These are phyloP conservation scores for Illadopsis cleaveri DNA, from an alignment of 2,113 vertebrate species.

Conservation along the genomic window DNA sequence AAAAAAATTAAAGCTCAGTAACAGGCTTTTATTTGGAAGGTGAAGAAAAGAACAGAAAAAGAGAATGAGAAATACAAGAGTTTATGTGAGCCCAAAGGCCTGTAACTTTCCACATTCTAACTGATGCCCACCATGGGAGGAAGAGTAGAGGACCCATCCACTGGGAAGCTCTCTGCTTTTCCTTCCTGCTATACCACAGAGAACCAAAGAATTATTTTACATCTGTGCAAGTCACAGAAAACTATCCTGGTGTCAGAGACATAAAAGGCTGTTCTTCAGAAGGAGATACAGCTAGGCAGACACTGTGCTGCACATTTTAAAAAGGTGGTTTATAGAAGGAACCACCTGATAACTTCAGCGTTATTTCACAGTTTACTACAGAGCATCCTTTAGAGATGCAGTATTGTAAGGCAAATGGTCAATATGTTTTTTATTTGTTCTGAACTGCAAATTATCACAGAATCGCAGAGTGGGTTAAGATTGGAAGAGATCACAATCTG, in stretches of 20 bases:
- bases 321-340: background rate
- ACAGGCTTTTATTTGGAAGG: background rate
- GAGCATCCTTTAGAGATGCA: background rate
- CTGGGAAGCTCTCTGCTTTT: background rate
- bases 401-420: background rate
- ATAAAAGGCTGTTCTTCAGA: background rate
- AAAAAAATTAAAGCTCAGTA: background rate
- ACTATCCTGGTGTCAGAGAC: background rate
- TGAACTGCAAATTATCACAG: background rate
- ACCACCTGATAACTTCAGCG: background rate
- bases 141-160: background rate
- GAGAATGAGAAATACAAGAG: background rate
- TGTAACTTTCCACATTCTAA: background rate
- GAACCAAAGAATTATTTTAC: background rate
- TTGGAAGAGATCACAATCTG: background rate
- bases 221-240: background rate
- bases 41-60: background rate
- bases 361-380: background rate
- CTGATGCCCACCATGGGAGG: background rate
- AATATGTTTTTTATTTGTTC: background rate
- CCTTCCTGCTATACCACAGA: background rate
- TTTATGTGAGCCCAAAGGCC: background rate
- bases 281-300: background rate
- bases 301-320: background rate
- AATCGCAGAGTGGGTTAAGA: background rate